These are phyloP conservation scores for Prionace glauca DNA, from an alignment of 2,797 vertebrate genomes.

Conservation along the genomic window DNA sequence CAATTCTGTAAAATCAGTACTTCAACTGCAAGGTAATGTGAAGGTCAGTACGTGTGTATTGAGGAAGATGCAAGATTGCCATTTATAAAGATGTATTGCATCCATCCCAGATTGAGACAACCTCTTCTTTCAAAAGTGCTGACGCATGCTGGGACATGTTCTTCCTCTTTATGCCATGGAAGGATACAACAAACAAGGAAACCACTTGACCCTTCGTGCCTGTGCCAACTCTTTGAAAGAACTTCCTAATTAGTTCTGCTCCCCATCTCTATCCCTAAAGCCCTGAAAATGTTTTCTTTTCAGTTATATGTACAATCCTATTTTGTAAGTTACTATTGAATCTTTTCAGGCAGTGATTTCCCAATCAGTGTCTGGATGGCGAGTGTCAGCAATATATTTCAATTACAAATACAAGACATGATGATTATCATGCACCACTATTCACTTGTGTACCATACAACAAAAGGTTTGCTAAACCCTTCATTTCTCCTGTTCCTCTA, in stretches of 20 bases:
- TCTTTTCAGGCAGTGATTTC: background rate
- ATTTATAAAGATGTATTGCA: background rate
- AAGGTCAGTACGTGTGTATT: background rate
- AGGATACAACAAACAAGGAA: background rate
- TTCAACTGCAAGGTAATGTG: background rate
- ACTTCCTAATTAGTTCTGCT: background rate
- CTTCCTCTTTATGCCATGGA: background rate
- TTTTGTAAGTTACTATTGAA: background rate
- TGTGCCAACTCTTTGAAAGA: background rate
- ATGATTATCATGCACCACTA: background rate
- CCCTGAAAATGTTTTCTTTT: background rate
- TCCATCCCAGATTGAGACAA: background rate
- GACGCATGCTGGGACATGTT: background rate
- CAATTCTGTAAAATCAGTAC: background rate
- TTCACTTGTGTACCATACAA: background rate
- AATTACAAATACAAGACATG: background rate
- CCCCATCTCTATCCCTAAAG: background rate
- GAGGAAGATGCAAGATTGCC: background rate
- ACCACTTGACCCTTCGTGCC: background rate
- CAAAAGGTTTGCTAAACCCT: background rate
- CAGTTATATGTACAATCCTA: background rate
- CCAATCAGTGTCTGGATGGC: background rate
- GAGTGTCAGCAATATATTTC: background rate
- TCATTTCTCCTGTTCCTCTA: no score
- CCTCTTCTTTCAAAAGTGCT: background rate